Evolutionary conservation across 2,797 vertebrate genomes (phyloP).

Genomic region (Buphagus erythrorhynchus): DNA sequence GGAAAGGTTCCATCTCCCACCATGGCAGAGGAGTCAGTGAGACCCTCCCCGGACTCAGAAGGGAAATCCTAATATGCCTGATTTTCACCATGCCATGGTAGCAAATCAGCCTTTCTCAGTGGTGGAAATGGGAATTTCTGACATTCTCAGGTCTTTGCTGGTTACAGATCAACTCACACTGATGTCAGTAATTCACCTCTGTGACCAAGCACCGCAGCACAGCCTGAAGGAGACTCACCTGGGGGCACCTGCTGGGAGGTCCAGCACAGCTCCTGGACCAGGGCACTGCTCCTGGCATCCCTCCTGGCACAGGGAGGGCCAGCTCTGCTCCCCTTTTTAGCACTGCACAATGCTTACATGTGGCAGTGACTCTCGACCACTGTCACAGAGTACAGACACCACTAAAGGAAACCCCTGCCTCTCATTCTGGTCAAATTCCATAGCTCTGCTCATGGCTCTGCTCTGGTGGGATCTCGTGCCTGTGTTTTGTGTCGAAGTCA

Average conservation of each 20-base stretch:
- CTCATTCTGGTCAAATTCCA: neutral
- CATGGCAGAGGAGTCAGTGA: accelerated
- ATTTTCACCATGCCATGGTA: neutral
- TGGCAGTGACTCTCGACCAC: neutral
- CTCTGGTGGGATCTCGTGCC: accelerated
- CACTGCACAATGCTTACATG: neutral
- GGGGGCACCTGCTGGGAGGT: neutral
- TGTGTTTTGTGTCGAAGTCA: neutral
- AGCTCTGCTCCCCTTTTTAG: neutral
- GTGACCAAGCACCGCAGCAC: accelerated
- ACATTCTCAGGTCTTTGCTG: neutral
- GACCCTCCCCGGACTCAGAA: neutral
- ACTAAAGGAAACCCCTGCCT: neutral
- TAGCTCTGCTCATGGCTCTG: neutral
- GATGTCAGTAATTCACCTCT: neutral
- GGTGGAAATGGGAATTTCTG: neutral
- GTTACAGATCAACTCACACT: neutral
- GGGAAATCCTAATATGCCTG: neutral
- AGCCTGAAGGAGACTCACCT: neutral
- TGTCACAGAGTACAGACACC: neutral
- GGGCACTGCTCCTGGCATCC: neutral
- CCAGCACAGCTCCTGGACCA: neutral
- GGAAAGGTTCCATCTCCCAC: neutral
- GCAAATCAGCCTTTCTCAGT: neutral
- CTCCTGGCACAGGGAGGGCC: neutral